phyloP scores from a whole-genome alignment of 2,797 vertebrate genomes.

The Clarias fuscus region DNA sequence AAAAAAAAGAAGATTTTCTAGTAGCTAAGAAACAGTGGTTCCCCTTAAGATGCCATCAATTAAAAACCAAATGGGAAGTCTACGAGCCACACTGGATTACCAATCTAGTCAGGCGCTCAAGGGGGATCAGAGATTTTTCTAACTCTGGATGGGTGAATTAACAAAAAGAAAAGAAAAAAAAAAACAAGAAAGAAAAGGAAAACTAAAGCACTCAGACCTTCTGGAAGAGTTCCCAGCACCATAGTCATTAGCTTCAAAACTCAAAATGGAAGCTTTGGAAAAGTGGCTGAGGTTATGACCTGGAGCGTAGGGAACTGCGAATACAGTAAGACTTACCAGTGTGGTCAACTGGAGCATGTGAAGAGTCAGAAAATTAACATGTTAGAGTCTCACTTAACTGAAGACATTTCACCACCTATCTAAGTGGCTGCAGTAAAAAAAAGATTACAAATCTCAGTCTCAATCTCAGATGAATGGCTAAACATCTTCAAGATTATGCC shows the following conservation, averaged over 20 bases:
- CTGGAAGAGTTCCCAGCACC: slow-evolving; percentile 12
- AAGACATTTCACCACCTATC: slow-evolving; percentile 15
- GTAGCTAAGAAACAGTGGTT: neutral
- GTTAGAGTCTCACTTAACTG: slow-evolving; percentile 56
- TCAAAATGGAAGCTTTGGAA: slow-evolving; percentile 17
- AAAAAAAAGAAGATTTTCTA: neutral
- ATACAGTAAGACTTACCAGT: slow-evolving; percentile 72
- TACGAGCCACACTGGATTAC: neutral
- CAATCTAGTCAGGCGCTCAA: neutral
- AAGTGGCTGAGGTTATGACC: slow-evolving; percentile 18
- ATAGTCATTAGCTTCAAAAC: slow-evolving; percentile 7
- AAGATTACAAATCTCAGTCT: too few species aligned
- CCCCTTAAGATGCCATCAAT: neutral
- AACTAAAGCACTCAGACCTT: slow-evolving; percentile 1
- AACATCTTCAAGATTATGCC: slow-evolving; percentile 6
- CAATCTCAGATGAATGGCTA: neutral
- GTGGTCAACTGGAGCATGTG: slow-evolving; percentile 77
- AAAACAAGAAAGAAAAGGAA: too few species aligned
- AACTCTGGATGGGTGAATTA: slow-evolving; percentile 10
- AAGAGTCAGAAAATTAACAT: slow-evolving; percentile 59
- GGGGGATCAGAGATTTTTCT: neutral
- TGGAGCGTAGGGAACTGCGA: slow-evolving; percentile 44
- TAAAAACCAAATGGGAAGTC: neutral
- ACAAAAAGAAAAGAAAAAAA: neutral
- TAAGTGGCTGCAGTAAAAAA: slow-evolving; percentile 13